phyloP scores from a whole-genome alignment of 2,888 invertebrate genomes.

The Muscina levida region DNA sequence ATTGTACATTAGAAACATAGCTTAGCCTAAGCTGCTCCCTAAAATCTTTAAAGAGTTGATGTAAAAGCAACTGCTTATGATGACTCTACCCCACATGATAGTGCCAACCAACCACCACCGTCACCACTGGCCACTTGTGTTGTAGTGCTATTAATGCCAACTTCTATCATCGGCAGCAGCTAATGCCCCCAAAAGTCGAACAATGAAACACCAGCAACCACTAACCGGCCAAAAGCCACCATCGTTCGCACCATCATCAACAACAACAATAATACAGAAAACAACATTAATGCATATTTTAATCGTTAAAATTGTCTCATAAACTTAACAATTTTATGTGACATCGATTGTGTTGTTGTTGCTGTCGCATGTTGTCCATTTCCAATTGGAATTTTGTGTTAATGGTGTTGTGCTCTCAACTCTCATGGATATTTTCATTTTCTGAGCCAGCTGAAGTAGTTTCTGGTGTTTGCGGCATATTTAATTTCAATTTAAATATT shows the following conservation, averaged over 20 bases:
- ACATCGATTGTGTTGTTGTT: slow-evolving; percentile 53
- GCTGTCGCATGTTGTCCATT: slow-evolving; percentile 14
- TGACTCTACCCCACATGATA: background rate
- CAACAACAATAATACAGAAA: slow-evolving; percentile 42
- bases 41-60: background rate
- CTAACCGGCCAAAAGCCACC: background rate
- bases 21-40: background rate
- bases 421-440: background rate
- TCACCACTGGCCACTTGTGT: background rate
- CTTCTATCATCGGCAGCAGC: background rate
- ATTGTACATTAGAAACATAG: background rate
- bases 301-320: slow-evolving; percentile 63
- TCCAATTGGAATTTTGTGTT: slow-evolving; percentile 39
- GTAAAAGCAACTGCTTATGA: background rate
- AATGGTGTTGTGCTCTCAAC: slow-evolving; percentile 39
- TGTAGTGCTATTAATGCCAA: background rate
- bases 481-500: slow-evolving; percentile 62
- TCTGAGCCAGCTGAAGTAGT: slow-evolving; percentile 8
- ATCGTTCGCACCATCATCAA: slow-evolving; percentile 37
- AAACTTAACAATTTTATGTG: slow-evolving; percentile 64
- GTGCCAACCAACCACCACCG: background rate
- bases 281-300: slow-evolving; percentile 61
- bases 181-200: slow-evolving; percentile 32
- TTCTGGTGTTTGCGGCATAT: slow-evolving; percentile 47
- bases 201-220: slow-evolving; percentile 10